phyloP scores from a whole-genome alignment of 2,888 invertebrate species.

The Eustalomyia histrio region DNA sequence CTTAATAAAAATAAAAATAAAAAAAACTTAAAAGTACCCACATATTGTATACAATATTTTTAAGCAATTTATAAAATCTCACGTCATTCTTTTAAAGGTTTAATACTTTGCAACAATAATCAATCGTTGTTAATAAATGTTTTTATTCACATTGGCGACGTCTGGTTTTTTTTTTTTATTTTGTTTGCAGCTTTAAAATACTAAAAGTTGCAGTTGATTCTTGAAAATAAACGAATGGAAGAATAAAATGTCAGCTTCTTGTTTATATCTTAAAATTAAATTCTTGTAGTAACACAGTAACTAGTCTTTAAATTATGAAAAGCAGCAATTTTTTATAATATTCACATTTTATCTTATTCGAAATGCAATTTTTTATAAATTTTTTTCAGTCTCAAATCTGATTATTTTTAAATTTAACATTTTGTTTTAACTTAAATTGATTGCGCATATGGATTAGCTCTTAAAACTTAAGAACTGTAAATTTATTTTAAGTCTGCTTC shows the following conservation, averaged over 20 bases:
- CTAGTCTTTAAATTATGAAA: too few species aligned
- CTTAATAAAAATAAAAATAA: conserved; percentile 4
- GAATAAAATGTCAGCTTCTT: conserved; percentile 37
- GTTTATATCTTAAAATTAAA: conserved; percentile 23
- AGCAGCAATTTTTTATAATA: too few species aligned
- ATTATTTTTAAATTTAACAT: too few species aligned
- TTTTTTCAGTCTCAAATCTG: too few species aligned
- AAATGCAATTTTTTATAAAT: too few species aligned
- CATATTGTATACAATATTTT: not conserved
- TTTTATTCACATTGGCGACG: conserved; percentile 54
- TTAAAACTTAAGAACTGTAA: too few species aligned
- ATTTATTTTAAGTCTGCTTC: too few species aligned
- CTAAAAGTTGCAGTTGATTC: conserved; percentile 30
- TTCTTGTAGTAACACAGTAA: not conserved
- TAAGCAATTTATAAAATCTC: conserved; percentile 34
- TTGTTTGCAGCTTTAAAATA: conserved; percentile 16
- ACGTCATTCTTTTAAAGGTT: conserved; percentile 58
- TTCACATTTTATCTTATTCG: too few species aligned
- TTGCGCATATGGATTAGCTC: too few species aligned
- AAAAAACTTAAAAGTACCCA: not conserved
- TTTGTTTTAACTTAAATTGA: too few species aligned
- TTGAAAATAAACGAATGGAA: conserved; percentile 10
- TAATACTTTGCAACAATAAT: conserved; percentile 33
- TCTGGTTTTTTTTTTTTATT: conserved; percentile 43
- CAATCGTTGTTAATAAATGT: conserved; percentile 50